Conservation (phyloP, 2,888 invertebrate species). For the Macaria notata region DNA sequence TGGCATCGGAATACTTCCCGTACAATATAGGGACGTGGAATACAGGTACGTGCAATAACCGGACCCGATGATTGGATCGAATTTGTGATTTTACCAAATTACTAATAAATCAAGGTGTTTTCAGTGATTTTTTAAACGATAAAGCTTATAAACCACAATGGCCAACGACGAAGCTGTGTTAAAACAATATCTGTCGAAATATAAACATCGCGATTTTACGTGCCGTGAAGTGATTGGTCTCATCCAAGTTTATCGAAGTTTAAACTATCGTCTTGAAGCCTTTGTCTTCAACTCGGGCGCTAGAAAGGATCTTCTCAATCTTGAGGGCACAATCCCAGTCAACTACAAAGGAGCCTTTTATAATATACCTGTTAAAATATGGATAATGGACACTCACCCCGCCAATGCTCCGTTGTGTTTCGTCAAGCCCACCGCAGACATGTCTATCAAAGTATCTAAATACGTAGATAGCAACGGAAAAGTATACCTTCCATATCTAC, state of each 20-base stretch:
- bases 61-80: background rate
- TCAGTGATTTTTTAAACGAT: conserved; percentile 1
- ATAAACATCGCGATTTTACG: conserved; percentile 73
- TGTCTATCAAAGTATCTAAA: conserved; percentile 97
- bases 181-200: conserved; percentile 69
- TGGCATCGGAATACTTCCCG: too few species aligned
- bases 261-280: conserved; percentile 72
- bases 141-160: conserved; percentile 44
- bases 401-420: conserved; percentile 97
- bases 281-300: conserved; percentile 94
- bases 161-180: conserved; percentile 69
- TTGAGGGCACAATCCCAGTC: conserved; percentile 97
- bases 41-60: too few species aligned
- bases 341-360: conserved; percentile 93
- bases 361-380: conserved; percentile 98
- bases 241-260: conserved; percentile 70
- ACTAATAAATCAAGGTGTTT: conserved; percentile 1
- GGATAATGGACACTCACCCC: conserved; percentile 98
- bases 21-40: too few species aligned
- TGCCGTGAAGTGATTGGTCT: conserved; percentile 71
- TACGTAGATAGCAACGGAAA: conserved; percentile 98
- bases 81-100: background rate
- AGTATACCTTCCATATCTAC: conserved; percentile 97
- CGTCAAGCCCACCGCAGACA: conserved; percentile 96
- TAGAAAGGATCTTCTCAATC: conserved; percentile 89